phyloP scores from a whole-genome alignment of 2,888 invertebrate genomes.

The Macropis europaea region DNA sequence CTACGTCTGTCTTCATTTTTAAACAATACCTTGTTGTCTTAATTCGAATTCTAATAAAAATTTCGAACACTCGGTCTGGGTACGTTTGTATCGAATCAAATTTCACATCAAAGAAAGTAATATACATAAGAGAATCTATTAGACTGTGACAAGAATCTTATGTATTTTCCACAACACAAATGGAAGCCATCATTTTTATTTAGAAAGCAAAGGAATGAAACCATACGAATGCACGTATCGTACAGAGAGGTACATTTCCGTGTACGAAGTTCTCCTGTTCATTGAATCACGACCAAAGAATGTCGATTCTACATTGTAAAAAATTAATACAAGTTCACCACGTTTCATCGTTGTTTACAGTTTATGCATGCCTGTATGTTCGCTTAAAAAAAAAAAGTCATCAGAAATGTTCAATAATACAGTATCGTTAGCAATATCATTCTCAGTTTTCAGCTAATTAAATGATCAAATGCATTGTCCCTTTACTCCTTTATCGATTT shows the following conservation, averaged over 20 bases:
- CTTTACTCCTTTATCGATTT: conserved; percentile 60
- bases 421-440: conserved; percentile 13
- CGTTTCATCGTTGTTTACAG: conserved; percentile 16
- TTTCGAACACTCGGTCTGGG: conserved; percentile 3
- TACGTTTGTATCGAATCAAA: not conserved
- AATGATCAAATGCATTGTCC: conserved; percentile 42
- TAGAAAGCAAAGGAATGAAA: conserved; percentile 41
- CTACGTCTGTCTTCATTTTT: not conserved
- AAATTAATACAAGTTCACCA: conserved; percentile 1
- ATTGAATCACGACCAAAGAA: conserved; percentile 1
- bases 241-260: conserved; percentile 2
- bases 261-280: not conserved
- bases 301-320: not conserved
- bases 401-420: conserved; percentile 13
- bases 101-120: conserved; percentile 19
- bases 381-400: not conserved
- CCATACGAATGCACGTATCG: conserved; percentile 7
- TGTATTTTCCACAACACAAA: conserved; percentile 14
- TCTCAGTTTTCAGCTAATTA: conserved; percentile 44
- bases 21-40: conserved; percentile 8
- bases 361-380: not conserved
- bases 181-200: conserved; percentile 47
- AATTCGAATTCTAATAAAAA: not conserved
- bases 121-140: conserved; percentile 18
- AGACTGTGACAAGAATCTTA: conserved; percentile 28